Evolutionary conservation across 2,888 invertebrate genomes (phyloP), one percentile per base, ranked within the genome.

Genomic region (Drosophila sordidapex): DNA sequence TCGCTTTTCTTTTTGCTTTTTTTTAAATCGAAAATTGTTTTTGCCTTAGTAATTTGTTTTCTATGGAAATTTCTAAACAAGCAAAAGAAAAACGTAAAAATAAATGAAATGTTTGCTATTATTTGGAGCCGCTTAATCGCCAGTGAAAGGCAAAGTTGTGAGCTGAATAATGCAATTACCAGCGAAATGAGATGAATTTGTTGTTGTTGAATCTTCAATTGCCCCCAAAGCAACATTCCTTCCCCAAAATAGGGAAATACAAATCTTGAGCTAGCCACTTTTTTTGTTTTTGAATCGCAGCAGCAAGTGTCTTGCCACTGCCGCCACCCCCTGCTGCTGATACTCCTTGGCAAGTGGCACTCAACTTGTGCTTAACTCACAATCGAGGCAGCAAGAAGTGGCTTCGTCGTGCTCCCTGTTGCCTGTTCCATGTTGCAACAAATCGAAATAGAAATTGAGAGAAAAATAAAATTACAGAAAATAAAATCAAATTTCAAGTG

Each of bases 401-500:
- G 70, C 70, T 65, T 38, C 53, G 38, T 27, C 18, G 53, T 46
- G 46, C 33, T 21, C 31, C 46, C 13, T 38, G 27, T 25, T 36
- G 38, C 43, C 35, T 13, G 11, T 38, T 56, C 29, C 57, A 67
- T 79, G 80, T 83, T 83, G 87, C 87, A 87, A 84, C 89, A 87
- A 89, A 84, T 84, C 89, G 89, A 89, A 84, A 81, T 75, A 84
- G 87, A 78, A 89, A 81, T 83, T 83, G 49, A 38, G 53, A 67
- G 62, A 64, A 56, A 49, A 51, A 38, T 5, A n/a, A 25, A 29
- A 25, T 56, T 18, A 54, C 38, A 56, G 68, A 69, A 74, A 77
- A 81, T 57, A 75, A 84, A 89, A 84, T 87, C 89, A 81, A 87
- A 84, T 87, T 87, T 89, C 85, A 84, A 89, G 87, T 83, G 87